phyloP scores from a whole-genome alignment of 2,113 vertebrate species.

The Columba livia region DNA sequence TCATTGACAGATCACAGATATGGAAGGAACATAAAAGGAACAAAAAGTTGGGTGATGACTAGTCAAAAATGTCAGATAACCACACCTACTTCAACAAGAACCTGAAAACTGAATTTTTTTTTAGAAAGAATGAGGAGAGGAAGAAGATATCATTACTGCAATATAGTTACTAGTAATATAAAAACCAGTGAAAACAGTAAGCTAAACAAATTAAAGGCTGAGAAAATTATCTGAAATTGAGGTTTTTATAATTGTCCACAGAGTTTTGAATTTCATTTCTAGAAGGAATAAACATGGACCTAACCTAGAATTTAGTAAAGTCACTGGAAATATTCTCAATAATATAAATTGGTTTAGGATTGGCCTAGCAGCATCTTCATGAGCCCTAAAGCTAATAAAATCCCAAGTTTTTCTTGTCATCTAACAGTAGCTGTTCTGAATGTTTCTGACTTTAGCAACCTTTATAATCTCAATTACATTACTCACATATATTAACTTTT shows the following conservation, averaged over 20 bases:
- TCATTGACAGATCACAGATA: slow-evolving; percentile 58
- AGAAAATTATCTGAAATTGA: background rate
- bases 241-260: background rate
- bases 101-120: background rate
- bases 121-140: background rate
- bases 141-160: background rate
- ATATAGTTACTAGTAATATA: background rate
- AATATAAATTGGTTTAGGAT: background rate
- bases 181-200: background rate
- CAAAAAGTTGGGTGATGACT: slow-evolving; percentile 12
- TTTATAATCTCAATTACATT: background rate
- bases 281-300: background rate
- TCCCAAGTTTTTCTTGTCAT: background rate
- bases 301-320: background rate
- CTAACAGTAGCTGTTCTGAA: background rate
- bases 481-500: background rate
- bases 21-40: slow-evolving; percentile 20
- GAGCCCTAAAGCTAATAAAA: background rate
- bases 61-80: slow-evolving; percentile 42
- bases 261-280: background rate
- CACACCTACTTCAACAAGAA: background rate
- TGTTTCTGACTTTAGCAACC: background rate
- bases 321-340: background rate
- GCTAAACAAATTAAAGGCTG: background rate
- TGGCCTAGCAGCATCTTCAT: background rate